Conservation (phyloP, 2,113 vertebrate genomes). For the Leptodactylus fuscus region DNA sequence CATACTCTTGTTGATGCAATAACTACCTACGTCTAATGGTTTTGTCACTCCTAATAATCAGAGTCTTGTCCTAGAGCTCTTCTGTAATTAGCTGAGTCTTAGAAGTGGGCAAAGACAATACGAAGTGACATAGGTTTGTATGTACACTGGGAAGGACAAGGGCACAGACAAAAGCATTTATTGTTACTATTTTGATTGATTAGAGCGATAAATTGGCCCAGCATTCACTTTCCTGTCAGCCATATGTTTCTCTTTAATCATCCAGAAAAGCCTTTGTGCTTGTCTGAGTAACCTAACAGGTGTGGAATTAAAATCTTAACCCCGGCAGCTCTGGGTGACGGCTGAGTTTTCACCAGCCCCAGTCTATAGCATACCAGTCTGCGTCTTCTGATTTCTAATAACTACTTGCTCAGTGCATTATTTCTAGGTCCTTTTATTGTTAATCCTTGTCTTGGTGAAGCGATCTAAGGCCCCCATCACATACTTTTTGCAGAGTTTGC, state of each 20-base stretch:
- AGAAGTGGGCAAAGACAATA: not conserved
- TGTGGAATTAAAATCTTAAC: constrained; percentile 37
- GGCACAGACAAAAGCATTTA: constrained; percentile 18
- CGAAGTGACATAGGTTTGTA: not conserved
- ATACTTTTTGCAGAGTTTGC: too few species aligned
- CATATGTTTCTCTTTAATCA: constrained; percentile 54
- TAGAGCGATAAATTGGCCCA: constrained; percentile 48
- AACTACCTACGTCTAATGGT: not conserved
- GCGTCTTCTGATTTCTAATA: too few species aligned
- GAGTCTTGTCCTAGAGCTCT: not conserved
- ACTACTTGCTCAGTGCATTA: not conserved
- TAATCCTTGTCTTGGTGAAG: too few species aligned
- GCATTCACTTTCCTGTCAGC: constrained; percentile 32
- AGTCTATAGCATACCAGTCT: not conserved
- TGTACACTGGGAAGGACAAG: not conserved
- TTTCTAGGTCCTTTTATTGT: not conserved
- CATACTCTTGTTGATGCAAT: not conserved
- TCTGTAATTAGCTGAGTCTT: not conserved
- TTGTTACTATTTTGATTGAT: constrained; percentile 45
- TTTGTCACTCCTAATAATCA: not conserved
- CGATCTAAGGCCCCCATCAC: too few species aligned
- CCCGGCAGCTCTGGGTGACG: not conserved
- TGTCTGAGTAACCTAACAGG: constrained; percentile 22
- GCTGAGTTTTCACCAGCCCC: not conserved
- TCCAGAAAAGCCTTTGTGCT: constrained; percentile 26